Evolutionary conservation across 2,113 vertebrate genomes (phyloP).

Genomic region (Bos javanicus): DNA sequence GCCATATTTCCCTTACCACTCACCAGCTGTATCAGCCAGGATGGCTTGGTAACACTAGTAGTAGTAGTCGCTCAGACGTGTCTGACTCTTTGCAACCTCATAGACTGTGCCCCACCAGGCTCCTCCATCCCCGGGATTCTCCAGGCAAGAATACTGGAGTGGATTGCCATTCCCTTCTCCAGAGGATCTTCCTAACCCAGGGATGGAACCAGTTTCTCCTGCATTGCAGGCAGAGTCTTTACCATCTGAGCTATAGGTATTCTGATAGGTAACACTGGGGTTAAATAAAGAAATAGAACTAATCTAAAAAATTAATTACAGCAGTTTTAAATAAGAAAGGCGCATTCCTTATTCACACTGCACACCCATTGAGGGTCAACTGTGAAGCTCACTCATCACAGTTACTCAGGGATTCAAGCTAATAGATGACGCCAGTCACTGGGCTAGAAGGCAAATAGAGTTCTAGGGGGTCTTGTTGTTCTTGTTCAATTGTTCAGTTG

Average conservation of each 20-base stretch:
- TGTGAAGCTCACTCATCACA: neutral
- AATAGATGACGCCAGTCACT: neutral
- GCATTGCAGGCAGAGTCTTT: neutral
- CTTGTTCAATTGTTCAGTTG: neutral
- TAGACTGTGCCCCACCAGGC: neutral
- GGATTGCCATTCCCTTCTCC: neutral
- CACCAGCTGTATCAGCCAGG: neutral
- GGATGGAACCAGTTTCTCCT: neutral
- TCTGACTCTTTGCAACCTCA: neutral
- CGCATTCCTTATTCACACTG: neutral
- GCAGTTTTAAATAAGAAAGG: neutral
- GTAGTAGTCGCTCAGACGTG: neutral
- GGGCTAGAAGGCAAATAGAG: neutral
- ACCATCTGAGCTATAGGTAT: neutral
- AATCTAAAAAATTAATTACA: neutral
- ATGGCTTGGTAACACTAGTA: neutral
- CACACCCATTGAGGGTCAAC: accelerated
- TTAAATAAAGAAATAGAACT: neutral
- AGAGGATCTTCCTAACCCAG: neutral
- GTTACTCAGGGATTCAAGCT: neutral
- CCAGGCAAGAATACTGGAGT: neutral
- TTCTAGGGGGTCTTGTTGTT: neutral
- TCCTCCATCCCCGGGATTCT: neutral
- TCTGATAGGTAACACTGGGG: neutral
- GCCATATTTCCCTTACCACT: neutral